Evolutionary conservation across 2,888 invertebrate species (phyloP), one percentile per base, ranked within the genome.

Genomic region (Electrophaes corylata): DNA sequence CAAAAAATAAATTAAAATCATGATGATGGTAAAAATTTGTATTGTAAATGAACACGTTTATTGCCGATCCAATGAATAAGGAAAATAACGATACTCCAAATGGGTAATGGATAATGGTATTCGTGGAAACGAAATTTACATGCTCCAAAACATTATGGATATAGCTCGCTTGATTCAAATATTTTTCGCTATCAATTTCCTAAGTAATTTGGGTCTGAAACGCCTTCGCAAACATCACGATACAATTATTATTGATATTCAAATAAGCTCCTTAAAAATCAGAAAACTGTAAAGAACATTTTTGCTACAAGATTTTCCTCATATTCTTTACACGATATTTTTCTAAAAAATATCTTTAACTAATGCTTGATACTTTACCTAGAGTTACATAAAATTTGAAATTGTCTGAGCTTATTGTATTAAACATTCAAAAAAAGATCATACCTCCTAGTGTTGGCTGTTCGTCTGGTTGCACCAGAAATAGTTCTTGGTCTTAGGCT

Each of bases 1-100:
- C 84, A 88, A 83, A 90, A 88, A 86, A 82, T 77, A 73, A 87
- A 87, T 86, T 82, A 83, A 86, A 86, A 84, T 80, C 70, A 83
- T 86, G 87, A 71, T 65, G 82, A 82, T 88, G 88, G 72, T 60
- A 78, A 79, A 83, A 83, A 85, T 60, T 73, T 65, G 65, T 72
- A 60, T 66, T 66, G 16, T 59, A 76, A 73, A 74, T 64, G 67
- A 78, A 75, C 67, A 71, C 60, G 67, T 45, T 69, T 52, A 67
- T 72, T 70, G 79, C 84, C 86, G 78, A 88, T 84, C 64, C 65
- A 57, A 67, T 79, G 72, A 67, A 64, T 65, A 73, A 76, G 66
- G 18, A 57, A 72, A 71, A 70, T 52, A 64, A 66, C 55, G 53
- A 51, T 63, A 23, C 47, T 47, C 44, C 49, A 39, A 31, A 57